phyloP scores from a whole-genome alignment of 2,113 vertebrate species.

The Copsychus sechellarum region DNA sequence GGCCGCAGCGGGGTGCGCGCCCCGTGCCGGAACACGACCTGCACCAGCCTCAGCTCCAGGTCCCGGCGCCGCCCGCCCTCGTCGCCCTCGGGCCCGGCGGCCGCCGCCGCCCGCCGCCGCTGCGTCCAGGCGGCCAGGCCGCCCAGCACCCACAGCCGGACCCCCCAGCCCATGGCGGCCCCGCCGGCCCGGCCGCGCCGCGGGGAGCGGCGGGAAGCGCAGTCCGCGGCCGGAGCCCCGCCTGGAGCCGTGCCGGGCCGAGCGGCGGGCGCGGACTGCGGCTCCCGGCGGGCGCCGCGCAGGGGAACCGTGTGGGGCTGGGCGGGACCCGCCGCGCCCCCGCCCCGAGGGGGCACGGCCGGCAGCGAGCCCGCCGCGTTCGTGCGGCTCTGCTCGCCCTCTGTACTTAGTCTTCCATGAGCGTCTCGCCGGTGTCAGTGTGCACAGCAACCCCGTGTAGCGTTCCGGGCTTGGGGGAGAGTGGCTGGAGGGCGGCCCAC shows the following conservation, averaged over 20 bases:
- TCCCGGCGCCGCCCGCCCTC: background rate
- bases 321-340: background rate
- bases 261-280: slow-evolving; percentile 47
- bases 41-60: slow-evolving; percentile 82
- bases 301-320: background rate
- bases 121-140: background rate
- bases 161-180: background rate
- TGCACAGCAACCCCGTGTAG: fast-evolving
- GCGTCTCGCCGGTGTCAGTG: too few species aligned
- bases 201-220: slow-evolving; percentile 3
- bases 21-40: slow-evolving; percentile 88
- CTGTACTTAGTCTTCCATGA: too few species aligned
- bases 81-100: background rate
- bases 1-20: slow-evolving; percentile 87
- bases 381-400: fast-evolving
- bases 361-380: fast-evolving
- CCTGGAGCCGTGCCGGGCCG: fast-evolving
- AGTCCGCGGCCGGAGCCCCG: background rate
- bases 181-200: background rate
- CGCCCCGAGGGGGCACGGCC: background rate
- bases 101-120: background rate
- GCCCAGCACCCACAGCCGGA: background rate
- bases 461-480: background rate
- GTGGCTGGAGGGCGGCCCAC: background rate
- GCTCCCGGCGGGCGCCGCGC: slow-evolving; percentile 29